Evolutionary conservation across 2,888 invertebrate genomes (phyloP).

Genomic region (Parnassius glacialis): DNA sequence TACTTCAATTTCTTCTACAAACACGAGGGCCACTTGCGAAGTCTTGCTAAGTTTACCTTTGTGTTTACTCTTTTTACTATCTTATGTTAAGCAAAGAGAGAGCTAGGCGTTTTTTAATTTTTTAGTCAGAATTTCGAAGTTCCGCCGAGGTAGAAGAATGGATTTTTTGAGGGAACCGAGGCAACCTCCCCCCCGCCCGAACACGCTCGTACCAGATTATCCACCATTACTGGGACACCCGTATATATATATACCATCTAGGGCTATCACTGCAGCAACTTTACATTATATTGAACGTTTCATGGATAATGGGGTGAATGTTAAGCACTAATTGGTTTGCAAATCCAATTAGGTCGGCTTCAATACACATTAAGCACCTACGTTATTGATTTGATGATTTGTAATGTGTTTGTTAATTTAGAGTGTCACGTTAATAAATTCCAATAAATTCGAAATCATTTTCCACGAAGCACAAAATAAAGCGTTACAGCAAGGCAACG

Average conservation of each 20-base stretch:
- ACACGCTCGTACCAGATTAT: no score
- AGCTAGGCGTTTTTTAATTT: slow-evolving; percentile 22
- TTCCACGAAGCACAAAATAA: no score
- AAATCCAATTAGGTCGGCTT: slow-evolving; percentile 72
- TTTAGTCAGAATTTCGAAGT: neutral
- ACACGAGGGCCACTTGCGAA: slow-evolving; percentile 9
- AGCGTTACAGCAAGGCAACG: no score
- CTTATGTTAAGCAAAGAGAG: slow-evolving; percentile 19
- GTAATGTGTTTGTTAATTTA: neutral
- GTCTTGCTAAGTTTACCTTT: slow-evolving; percentile 9
- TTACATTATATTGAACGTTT: slow-evolving; percentile 31
- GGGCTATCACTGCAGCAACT: slow-evolving; percentile 11
- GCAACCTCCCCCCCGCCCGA: no score
- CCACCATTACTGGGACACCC: no score
- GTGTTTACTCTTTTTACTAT: slow-evolving; percentile 1
- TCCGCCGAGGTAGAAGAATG: slow-evolving; percentile 15
- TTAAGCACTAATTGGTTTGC: slow-evolving; percentile 75
- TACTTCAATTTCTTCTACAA: slow-evolving; percentile 25
- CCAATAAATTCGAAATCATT: no score
- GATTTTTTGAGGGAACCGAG: no score
- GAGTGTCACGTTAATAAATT: no score
- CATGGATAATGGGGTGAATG: slow-evolving; percentile 64
- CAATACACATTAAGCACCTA: slow-evolving; percentile 65
- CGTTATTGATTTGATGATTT: slow-evolving; percentile 22
- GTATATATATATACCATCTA: slow-evolving; percentile 2